These are phyloP conservation scores for Petrocephalus microphthalmus DNA, from an alignment of 2,113 vertebrate genomes.

Conservation along the genomic window DNA sequence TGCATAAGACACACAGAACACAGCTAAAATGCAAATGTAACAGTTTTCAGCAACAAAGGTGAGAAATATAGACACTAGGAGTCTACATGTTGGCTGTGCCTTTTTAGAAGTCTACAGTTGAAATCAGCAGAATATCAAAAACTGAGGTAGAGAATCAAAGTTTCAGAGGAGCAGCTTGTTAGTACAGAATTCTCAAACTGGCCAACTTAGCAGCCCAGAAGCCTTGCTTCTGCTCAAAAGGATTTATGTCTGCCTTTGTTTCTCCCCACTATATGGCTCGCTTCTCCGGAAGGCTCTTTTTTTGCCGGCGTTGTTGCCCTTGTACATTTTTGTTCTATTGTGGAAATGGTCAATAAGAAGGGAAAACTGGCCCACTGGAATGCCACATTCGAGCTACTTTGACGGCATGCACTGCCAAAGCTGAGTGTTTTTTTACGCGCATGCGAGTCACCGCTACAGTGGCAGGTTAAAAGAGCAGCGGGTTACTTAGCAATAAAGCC, in stretches of 20 bases:
- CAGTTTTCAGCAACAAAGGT: neutral
- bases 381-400: neutral
- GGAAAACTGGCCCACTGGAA: too few relatives aligned
- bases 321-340: neutral
- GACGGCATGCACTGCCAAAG: neutral
- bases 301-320: neutral
- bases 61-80: neutral
- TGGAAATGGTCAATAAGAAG: neutral
- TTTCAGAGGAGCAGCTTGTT: neutral
- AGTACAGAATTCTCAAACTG: neutral
- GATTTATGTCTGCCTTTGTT: neutral
- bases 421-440: neutral
- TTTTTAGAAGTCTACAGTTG: neutral
- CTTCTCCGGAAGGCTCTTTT: neutral
- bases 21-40: neutral
- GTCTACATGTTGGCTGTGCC: neutral
- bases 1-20: neutral
- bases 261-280: neutral
- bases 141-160: neutral
- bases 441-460: slow-evolving; percentile 9
- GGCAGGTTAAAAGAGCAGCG: neutral
- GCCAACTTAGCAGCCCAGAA: neutral
- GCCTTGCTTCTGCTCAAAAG: neutral
- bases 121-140: neutral
- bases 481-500: slow-evolving; percentile 42